Evolutionary conservation across 2,888 invertebrate genomes (phyloP), one percentile per base, ranked within the genome.

Genomic region (Cephus pygmeus): DNA sequence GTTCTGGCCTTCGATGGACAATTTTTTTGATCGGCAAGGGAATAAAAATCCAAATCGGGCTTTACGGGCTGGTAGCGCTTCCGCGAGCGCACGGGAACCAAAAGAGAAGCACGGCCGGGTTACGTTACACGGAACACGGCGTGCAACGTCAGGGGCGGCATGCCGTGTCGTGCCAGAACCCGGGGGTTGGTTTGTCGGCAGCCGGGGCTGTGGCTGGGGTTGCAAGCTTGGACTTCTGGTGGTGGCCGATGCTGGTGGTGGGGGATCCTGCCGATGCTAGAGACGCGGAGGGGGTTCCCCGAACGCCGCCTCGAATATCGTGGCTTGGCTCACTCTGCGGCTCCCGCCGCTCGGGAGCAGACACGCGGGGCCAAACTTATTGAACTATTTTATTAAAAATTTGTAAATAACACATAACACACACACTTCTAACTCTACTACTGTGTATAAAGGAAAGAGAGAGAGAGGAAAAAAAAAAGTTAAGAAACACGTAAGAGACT

Each of bases 271-370:
- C 33, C 12, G 74, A 34, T 31, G 71, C 33, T 71, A 71, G 34
- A 71, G 71, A 23, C 56, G 9, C 77, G 35, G 35, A 1, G 33
- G 81, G 79, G 83, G 81, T 81, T 81, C 83, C 83, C 79, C 81
- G 79, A 83, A 85, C 83, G 85, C 85, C 86, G 88, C 85, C 88
- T 86, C 56, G 86, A 85, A 85, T 86, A 83, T 88, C 87, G 87
- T 86, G 88, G 88, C 87, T 85, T 87, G 86, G 90, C 89, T 91
- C 91, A 91, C 91, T 91, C 91, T 91, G 91, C 91, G 91, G 91
- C 91, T 91, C 91, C 91, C 91, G 91, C 91, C 91, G 91, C 91
- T 91, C 91, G 91, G 91, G 91, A 91, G 91, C 91, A 91, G 87
- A 91, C 90, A 91, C 91, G 91, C 91, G 90, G 91, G 88, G 91